Evolutionary conservation across 1,140 invertebrate genomes (phyloP).

Genomic region (Drosophila nebulosa): DNA sequence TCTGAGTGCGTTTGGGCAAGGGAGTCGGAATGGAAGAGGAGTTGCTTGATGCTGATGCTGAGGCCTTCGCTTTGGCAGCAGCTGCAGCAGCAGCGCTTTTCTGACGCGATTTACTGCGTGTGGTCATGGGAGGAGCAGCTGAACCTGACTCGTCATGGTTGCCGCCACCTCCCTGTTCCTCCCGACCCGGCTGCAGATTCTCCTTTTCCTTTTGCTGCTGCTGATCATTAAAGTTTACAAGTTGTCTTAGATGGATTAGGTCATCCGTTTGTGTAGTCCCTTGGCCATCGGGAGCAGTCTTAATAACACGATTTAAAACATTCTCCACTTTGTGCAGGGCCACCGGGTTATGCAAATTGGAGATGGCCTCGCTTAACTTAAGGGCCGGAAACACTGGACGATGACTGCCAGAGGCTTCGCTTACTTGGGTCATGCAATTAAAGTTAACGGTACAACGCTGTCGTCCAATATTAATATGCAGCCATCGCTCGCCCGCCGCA

Average conservation of each 20-base stretch:
- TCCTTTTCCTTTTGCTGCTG: background rate
- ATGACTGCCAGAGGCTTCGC: constrained; percentile 91
- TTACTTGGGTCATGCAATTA: constrained; percentile 91
- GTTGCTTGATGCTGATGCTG: background rate
- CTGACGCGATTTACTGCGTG: constrained; percentile 58
- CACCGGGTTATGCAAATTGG: constrained; percentile 29
- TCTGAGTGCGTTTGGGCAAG: constrained; percentile 60
- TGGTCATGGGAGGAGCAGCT: constrained; percentile 42
- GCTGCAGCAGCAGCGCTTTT: constrained; percentile 54
- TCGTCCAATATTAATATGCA: constrained; percentile 88
- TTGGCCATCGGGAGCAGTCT: constrained; percentile 36
- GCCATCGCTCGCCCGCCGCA: constrained; percentile 87
- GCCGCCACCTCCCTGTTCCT: background rate
- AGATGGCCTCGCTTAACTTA: constrained; percentile 67
- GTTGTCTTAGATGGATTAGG: constrained; percentile 35
- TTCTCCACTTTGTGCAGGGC: constrained; percentile 38
- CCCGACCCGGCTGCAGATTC: background rate
- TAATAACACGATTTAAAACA: constrained; percentile 47
- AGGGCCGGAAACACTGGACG: constrained; percentile 91
- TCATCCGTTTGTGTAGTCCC: constrained; percentile 48
- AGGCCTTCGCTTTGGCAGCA: constrained; percentile 34
- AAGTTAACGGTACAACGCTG: constrained; percentile 91
- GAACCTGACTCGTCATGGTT: background rate
- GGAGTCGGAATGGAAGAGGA: background rate
- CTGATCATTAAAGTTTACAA: constrained; percentile 52